phyloP scores from a whole-genome alignment of 2,797 vertebrate species.

The Tachyglossus aculeatus region DNA sequence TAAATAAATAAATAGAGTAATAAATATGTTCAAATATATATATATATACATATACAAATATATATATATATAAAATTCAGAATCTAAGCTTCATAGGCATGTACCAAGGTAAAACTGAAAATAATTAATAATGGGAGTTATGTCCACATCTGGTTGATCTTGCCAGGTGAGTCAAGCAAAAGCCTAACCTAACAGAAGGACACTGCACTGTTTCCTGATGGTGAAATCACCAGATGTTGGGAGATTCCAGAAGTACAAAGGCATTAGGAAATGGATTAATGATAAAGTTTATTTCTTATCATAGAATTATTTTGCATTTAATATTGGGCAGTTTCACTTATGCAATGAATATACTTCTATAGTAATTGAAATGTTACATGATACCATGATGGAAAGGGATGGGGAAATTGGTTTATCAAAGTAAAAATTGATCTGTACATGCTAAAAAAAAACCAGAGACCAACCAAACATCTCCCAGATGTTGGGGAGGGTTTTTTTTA shows the following conservation, averaged over 20 bases:
- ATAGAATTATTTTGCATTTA: conserved; percentile 44
- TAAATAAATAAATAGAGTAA: too few species aligned
- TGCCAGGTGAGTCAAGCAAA: conserved; percentile 60
- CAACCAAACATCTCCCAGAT: too few species aligned
- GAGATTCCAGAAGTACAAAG: conserved; percentile 65
- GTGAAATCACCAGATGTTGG: conserved; percentile 65
- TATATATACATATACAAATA: too few species aligned
- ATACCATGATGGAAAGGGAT: conserved; percentile 1
- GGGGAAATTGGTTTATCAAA: not conserved
- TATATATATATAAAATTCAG: too few species aligned
- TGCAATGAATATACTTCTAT: conserved; percentile 12
- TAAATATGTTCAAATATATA: too few species aligned
- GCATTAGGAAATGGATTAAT: conserved; percentile 54
- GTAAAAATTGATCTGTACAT: too few species aligned
- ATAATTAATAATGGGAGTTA: conserved; percentile 61
- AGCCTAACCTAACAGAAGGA: conserved; percentile 65
- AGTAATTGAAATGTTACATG: conserved; percentile 35
- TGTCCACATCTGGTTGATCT: conserved; percentile 55
- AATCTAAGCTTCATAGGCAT: conserved; percentile 45
- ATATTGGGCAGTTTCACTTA: conserved; percentile 17
- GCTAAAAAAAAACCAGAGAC: too few species aligned
- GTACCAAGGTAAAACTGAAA: conserved; percentile 45
- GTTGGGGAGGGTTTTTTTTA: too few species aligned
- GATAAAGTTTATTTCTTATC: conserved; percentile 46
- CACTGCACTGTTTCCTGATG: conserved; percentile 61